Evolutionary conservation across 2,888 invertebrate species (phyloP), one percentile per base, ranked within the genome.

Genomic region (Hanleya hanleyi): DNA sequence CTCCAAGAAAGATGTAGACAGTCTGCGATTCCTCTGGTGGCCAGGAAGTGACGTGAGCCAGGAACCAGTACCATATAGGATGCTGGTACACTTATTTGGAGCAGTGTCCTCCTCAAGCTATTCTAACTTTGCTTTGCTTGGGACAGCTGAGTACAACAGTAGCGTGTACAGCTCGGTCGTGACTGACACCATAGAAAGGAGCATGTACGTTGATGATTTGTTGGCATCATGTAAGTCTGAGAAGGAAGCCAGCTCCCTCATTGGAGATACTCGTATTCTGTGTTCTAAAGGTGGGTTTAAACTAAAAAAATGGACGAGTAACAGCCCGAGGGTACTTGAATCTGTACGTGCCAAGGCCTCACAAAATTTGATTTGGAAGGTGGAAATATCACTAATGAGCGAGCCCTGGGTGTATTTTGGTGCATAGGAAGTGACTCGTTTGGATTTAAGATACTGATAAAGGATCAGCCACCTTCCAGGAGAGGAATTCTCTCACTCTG

Each of bases 21-120:
- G 70, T 3, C 65, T 76, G 5, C 74, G 76, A 7, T 77, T 77
- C 71, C 68, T 76, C 47, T 78, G 78, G 74, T 78, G 77, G 73
- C 68, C 70, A 36, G 51, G 51, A 65, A 76, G 77, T 29, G 73
- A 77, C 67, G 29, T 66, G 32, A 26, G 9, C 29, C 12, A 69
- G 18, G 9, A 29, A 29, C 74, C 76, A 3, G 66, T 22, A 38
- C 35, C 36, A 29, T 75, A 72, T 33, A 57, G 71, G 2, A 79
- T 79, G 77, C 32, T 47, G 33, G 79, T 79, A 9, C 79, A 77
- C 69, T 32, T 79, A 12, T 41, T 41, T 18, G 18, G 41, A 18
- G 41, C 41, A 7, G 18, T 41, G 7, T 41, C 18, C 9, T 50
- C 77, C 76, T 74, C 76, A n/a, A 74, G 75, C 61, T 79, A 76